Evolutionary conservation across 2,797 vertebrate species (phyloP).

Genomic region (Chrysocyon brachyurus): DNA sequence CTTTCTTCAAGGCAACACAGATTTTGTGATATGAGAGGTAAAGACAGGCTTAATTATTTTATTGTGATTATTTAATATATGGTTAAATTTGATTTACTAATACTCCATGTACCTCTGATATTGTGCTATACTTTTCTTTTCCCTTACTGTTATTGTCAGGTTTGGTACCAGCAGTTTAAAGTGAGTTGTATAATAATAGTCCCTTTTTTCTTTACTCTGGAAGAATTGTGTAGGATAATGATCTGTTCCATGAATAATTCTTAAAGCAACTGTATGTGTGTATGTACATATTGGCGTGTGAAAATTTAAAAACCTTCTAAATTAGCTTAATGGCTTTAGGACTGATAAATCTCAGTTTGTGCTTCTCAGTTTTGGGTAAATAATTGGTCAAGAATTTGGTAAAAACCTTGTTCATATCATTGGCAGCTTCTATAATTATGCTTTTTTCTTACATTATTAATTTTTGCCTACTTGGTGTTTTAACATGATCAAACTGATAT

Average conservation of each 20-base stretch:
- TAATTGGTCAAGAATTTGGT: not conserved
- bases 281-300: not conserved
- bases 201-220: constrained; percentile 6
- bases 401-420: not conserved
- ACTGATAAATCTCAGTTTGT: not conserved
- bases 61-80: not conserved
- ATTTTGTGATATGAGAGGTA: not conserved
- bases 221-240: not conserved
- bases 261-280: not conserved
- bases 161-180: not conserved
- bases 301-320: not conserved
- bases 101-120: not conserved
- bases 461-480: not conserved
- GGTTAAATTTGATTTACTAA: not conserved
- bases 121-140: not conserved
- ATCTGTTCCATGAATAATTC: not conserved
- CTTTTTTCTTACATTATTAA: not conserved
- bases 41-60: not conserved
- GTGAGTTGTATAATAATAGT: not conserved
- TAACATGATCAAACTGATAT: not conserved
- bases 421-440: not conserved
- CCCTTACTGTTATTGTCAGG: not conserved
- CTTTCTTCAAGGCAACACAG: not conserved
- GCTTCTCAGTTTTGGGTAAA: not conserved
- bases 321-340: not conserved